phyloP scores from a whole-genome alignment of 1,140 invertebrate genomes.

The Mamestra configurata region DNA sequence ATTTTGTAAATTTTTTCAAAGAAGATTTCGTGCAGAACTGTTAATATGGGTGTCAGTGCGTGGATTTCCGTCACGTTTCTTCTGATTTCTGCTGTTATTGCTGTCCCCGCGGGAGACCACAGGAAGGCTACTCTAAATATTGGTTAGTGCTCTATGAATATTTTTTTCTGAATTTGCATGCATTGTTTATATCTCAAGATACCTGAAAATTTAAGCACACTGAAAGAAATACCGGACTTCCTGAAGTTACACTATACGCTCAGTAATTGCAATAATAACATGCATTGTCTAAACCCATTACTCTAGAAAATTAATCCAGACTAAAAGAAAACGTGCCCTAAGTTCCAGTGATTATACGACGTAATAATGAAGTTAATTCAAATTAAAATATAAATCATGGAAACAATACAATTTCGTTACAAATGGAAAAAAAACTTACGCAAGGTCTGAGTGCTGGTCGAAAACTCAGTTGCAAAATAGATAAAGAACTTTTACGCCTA shows the following conservation, averaged over 20 bases:
- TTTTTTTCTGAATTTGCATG: neutral
- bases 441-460: conserved; percentile 74
- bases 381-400: conserved; percentile 3
- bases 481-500: conserved; percentile 74
- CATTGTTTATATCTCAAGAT: too few relatives aligned
- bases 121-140: conserved; percentile 66
- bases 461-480: conserved; percentile 75
- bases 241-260: neutral
- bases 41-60: conserved; percentile 82
- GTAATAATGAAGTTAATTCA: conserved; percentile 21
- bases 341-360: conserved; percentile 20
- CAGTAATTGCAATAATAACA: conserved; percentile 4
- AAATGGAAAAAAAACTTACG: conserved; percentile 69
- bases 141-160: conserved; percentile 60
- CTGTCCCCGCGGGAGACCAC: conserved; percentile 73
- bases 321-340: conserved; percentile 9
- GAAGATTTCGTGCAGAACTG: conserved; percentile 53
- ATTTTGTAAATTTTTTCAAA: conserved; percentile 27
- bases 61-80: conserved; percentile 77
- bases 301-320: neutral
- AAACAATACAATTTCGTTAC: conserved; percentile 51
- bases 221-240: too few relatives aligned
- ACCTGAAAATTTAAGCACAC: too few relatives aligned
- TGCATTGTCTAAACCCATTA: conserved; percentile 21
- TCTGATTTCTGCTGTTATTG: conserved; percentile 72